Percentiles rank a stretch among this genome's conserved stretches.
Conservation (phyloP, 2,797 vertebrate genomes). For the Protosalanx chinensis region DNA sequence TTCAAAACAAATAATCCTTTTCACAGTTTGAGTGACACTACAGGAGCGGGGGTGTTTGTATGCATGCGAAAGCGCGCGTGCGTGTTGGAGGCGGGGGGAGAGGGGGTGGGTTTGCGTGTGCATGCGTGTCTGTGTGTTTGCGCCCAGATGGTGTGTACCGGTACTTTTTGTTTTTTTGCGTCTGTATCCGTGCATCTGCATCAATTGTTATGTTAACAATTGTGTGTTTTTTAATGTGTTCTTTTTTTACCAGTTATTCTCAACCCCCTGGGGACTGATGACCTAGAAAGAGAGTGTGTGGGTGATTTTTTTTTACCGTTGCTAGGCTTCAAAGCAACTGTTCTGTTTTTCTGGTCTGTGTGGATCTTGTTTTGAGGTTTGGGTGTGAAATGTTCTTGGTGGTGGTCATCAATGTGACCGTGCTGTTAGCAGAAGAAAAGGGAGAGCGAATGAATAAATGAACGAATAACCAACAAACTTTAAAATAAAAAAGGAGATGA, state of each 20-base stretch:
- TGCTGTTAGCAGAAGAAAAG: not conserved
- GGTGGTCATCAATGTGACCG: not conserved
- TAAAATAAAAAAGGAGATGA: not conserved
- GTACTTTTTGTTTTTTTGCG: not conserved
- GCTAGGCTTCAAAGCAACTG: conserved; percentile 40
- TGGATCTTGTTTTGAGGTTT: conserved; percentile 18
- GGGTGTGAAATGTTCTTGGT: conserved; percentile 17
- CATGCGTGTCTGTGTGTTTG: not conserved
- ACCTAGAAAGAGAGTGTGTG: conserved; percentile 49
- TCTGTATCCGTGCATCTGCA: conserved; percentile 26
- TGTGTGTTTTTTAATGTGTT: conserved; percentile 12
- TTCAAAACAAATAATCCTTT: conserved; percentile 26
- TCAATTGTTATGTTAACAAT: conserved; percentile 34
- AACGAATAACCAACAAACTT: not conserved
- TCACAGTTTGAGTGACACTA: conserved; percentile 14
- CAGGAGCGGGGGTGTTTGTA: conserved; percentile 11
- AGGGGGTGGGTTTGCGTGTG: not conserved
- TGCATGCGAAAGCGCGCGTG: not conserved
- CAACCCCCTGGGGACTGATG: conserved; percentile 38
- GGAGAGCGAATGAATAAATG: not conserved
- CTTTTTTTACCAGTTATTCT: conserved; percentile 30
- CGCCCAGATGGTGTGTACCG: not conserved
- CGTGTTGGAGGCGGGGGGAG: not conserved
- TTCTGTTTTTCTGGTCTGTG: conserved; percentile 28
- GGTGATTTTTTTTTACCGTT: conserved; percentile 25